Base-by-base conservation (phyloP, 2,113 vertebrate species). In the Odontesthes bonariensis region DNA sequence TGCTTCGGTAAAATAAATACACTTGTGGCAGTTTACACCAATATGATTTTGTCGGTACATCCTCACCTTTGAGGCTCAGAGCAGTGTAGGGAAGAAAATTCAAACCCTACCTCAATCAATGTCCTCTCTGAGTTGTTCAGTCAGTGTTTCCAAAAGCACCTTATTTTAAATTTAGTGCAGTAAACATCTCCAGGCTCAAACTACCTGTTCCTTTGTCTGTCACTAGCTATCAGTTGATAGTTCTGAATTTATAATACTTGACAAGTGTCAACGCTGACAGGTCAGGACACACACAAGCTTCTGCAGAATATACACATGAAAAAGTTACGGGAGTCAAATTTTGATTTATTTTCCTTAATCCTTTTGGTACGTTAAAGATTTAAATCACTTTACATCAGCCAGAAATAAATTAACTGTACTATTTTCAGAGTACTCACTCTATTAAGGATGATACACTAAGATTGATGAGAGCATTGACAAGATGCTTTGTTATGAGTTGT, bases 21-120 rank as follows among this genome's bases (percentile, higher is more conserved):
- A 61, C 42, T 44, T 35, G 33, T 19, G 59, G 22, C 10, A 27
- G 33, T 75, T 72, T 52, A 52, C 47, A 70, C 1, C 1, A 14
- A 42, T 12, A 69, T 51, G 20, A 59, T 44, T 68, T 49, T 73
- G 55, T 67, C 20, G 31, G 55, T 56, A 12, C 49, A 46, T 79
- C 83, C 81, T 83, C 53, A 77, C 70, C 23, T 67, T n/a, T 79
- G 56, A 69, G 61, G 14, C 62, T 79, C 33, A 58, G 54, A 65
- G 54, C 55, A 69, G 42, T 20, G 55, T 8, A n/a, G 40, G 57
- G 31, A 73, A 40, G 8, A 56, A 80, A 76, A 57, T 61, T 47
- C 42, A 72, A 66, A 75, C 55, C 22, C 16, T 58, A 19, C 75
- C 55, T 6, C 31, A 88, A 84, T 74, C 60, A 61, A 46, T 81